phyloP scores from a whole-genome alignment of 2,797 vertebrate genomes.

The Ctenochaetus hawaiiensis region DNA sequence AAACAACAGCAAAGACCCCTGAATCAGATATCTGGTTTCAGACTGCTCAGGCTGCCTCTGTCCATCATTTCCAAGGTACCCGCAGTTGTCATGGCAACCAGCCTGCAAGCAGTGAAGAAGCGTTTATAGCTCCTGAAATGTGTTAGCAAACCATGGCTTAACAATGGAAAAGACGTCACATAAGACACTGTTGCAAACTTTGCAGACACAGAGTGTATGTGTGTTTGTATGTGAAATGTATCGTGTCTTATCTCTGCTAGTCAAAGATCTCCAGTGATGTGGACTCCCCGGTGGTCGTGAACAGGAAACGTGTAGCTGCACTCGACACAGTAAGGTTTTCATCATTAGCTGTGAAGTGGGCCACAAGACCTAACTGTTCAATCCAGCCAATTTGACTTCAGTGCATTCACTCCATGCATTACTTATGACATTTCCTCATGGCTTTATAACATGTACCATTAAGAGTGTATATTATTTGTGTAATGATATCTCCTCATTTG shows the following conservation, averaged over 20 bases:
- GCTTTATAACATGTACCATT: not conserved
- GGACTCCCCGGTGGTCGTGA: slow-evolving; percentile 77
- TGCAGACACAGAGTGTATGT: not conserved
- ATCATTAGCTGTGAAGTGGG: not conserved
- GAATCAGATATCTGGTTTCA: slow-evolving; percentile 22
- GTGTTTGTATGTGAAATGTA: not conserved
- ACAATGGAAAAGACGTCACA: not conserved
- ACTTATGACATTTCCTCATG: not conserved
- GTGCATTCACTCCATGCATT: not conserved
- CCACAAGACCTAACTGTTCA: not conserved
- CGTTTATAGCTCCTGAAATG: slow-evolving; percentile 5
- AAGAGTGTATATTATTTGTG: not conserved
- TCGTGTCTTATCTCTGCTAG: slow-evolving; percentile 40
- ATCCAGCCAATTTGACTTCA: slow-evolving; percentile 12
- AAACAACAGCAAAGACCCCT: not conserved
- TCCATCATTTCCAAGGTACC: slow-evolving; percentile 22
- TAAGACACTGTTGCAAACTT: not conserved
- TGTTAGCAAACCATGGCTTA: not conserved
- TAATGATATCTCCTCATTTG: slow-evolving; percentile 14
- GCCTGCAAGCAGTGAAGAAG: not conserved
- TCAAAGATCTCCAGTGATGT: slow-evolving; percentile 70
- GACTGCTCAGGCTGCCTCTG: slow-evolving; percentile 6
- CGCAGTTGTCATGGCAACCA: slow-evolving; percentile 66
- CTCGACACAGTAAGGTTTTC: slow-evolving; percentile 67
- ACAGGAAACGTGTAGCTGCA: slow-evolving; percentile 64